Evolutionary conservation across 2,888 invertebrate genomes (phyloP).

Genomic region (Nebria salina): DNA sequence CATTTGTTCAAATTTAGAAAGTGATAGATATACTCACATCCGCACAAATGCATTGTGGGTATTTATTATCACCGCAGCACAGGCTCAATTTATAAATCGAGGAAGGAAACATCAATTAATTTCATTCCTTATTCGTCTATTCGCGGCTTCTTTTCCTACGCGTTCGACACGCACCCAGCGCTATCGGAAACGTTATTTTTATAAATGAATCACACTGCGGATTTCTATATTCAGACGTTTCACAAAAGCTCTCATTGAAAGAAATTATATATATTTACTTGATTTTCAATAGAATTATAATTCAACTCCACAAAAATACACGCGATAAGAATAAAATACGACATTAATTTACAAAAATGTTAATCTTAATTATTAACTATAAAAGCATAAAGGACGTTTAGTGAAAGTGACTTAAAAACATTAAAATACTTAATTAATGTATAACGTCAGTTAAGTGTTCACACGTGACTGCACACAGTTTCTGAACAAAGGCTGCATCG

Average conservation of each 20-base stretch:
- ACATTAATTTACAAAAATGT: too few relatives aligned
- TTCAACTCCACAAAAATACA: too few relatives aligned
- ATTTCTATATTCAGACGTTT: not conserved
- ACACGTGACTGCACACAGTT: not conserved
- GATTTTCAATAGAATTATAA: too few relatives aligned
- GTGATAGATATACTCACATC: not conserved
- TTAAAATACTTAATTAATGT: too few relatives aligned
- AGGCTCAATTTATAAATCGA: not conserved
- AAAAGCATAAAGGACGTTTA: too few relatives aligned
- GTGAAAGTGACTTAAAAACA: too few relatives aligned
- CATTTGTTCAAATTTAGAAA: slow-evolving; percentile 36
- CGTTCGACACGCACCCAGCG: not conserved
- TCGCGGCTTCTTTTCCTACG: not conserved
- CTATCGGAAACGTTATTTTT: not conserved
- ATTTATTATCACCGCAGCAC: not conserved
- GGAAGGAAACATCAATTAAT: slow-evolving; percentile 15
- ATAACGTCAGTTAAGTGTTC: not conserved
- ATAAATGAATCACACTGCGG: not conserved
- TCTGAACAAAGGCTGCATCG: not conserved
- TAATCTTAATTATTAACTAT: too few relatives aligned
- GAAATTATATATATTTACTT: not conserved
- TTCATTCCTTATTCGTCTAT: not conserved
- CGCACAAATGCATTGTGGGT: not conserved
- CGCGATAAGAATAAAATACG: too few relatives aligned
- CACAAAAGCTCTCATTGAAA: not conserved